phyloP scores from a whole-genome alignment of 2,113 vertebrate species.

The Halcyon senegalensis region DNA sequence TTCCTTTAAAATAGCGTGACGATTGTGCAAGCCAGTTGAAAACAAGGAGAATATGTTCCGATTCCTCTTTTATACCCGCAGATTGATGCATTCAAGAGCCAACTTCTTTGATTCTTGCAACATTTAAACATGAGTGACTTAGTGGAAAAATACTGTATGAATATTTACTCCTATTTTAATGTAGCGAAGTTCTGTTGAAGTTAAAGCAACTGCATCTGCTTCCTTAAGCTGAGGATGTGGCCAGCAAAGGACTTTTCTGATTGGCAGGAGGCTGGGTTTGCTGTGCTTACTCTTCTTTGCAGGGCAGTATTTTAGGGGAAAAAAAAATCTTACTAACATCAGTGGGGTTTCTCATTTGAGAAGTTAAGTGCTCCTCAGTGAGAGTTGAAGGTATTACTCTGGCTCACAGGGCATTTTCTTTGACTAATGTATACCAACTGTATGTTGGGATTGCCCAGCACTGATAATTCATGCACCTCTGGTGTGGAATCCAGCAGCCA shows the following conservation, averaged over 20 bases:
- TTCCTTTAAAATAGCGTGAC: neutral
- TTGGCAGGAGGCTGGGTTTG: neutral
- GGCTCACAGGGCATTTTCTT: slow-evolving; percentile 18
- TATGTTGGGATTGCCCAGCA: slow-evolving; percentile 24
- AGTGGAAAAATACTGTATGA: neutral
- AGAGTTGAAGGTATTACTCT: slow-evolving; percentile 12
- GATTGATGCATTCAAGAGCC: neutral
- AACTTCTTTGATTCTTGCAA: slow-evolving; percentile 14
- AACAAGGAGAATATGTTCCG: neutral
- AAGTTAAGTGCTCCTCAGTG: slow-evolving; percentile 34
- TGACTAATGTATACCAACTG: slow-evolving; percentile 23
- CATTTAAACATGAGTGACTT: neutral
- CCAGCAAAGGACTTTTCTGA: neutral
- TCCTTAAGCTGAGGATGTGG: neutral
- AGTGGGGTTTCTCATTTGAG: slow-evolving; percentile 33
- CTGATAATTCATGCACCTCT: slow-evolving; percentile 34
- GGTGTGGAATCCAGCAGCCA: slow-evolving; percentile 40
- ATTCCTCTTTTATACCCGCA: neutral
- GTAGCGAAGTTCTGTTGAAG: neutral
- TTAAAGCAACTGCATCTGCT: neutral
- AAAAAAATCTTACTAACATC: neutral
- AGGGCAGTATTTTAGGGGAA: neutral
- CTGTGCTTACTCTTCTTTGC: neutral
- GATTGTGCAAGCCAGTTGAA: neutral
- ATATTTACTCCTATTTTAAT: slow-evolving; percentile 41